Percentiles rank a stretch among this genome's conserved stretches.
phyloP scores from a whole-genome alignment of 2,888 invertebrate genomes.

The Amblyteles armatorius region DNA sequence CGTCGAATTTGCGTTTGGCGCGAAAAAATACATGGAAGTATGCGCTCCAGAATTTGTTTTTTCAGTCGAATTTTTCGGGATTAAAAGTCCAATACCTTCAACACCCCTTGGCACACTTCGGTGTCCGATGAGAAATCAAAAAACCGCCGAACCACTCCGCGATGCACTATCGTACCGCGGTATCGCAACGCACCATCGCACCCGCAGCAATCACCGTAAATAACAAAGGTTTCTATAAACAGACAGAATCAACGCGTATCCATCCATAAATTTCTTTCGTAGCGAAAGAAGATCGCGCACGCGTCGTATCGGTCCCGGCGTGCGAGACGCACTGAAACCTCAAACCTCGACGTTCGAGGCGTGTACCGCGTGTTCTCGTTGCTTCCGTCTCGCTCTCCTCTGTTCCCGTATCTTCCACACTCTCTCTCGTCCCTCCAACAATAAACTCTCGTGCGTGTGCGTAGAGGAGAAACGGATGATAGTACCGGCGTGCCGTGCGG shows the following conservation, averaged over 20 bases:
- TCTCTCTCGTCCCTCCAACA: slow-evolving; percentile 76
- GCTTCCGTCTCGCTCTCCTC: slow-evolving; percentile 19
- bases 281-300: slow-evolving; percentile 41
- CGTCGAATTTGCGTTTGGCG: no score
- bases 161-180: background rate
- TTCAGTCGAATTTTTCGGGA: background rate
- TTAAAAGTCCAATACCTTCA: no score
- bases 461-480: slow-evolving; percentile 64
- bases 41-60: no score
- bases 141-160: slow-evolving; percentile 15
- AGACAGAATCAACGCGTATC: background rate
- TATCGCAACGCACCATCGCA: slow-evolving; percentile 11
- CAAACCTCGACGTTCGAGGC: slow-evolving; percentile 72
- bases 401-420: slow-evolving; percentile 5
- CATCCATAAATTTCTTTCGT: slow-evolving; percentile 1
- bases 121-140: background rate
- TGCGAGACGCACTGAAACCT: slow-evolving; percentile 78
- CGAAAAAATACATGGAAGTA: no score
- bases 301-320: slow-evolving; percentile 75
- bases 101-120: no score
- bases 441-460: slow-evolving; percentile 74
- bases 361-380: slow-evolving; percentile 59
- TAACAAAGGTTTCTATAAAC: background rate
- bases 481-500: slow-evolving; percentile 31
- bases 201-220: background rate